phyloP scores from a whole-genome alignment of 2,888 invertebrate genomes.

The Agelastica alni region DNA sequence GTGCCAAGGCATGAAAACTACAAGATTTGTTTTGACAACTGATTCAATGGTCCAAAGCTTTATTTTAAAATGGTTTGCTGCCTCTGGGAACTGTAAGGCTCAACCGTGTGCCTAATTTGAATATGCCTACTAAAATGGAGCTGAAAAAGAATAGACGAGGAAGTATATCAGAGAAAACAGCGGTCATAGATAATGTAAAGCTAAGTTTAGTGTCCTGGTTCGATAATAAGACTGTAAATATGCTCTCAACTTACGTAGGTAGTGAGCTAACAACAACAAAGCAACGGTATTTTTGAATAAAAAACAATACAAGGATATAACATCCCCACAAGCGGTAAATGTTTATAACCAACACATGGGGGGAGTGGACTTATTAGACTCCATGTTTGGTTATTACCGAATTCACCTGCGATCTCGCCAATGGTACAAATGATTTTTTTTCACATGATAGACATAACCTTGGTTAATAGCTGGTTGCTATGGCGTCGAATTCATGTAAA shows the following conservation, averaged over 20 bases:
- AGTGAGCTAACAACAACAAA: not conserved
- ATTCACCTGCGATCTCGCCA: too few species aligned
- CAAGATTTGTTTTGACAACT: conserved; percentile 18
- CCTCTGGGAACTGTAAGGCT: conserved; percentile 13
- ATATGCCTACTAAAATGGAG: conserved; percentile 10
- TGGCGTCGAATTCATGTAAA: not conserved
- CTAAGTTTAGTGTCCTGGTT: not conserved
- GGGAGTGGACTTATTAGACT: too few species aligned
- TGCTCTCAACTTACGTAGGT: not conserved
- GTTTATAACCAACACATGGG: too few species aligned
- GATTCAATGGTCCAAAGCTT: conserved; percentile 16
- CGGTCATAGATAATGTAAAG: not conserved
- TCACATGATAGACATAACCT: not conserved
- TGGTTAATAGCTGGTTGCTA: not conserved
- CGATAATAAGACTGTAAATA: not conserved
- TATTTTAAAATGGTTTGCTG: conserved; percentile 31
- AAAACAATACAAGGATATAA: too few species aligned
- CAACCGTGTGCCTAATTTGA: conserved; percentile 6
- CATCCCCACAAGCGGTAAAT: too few species aligned
- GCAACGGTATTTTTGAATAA: too few species aligned
- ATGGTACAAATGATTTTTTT: not conserved
- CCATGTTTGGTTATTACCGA: too few species aligned
- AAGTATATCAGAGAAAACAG: not conserved
- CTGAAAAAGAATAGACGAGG: not conserved
- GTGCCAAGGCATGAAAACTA: conserved; percentile 14